phyloP scores from a whole-genome alignment of 2,113 vertebrate species.

The Apodemus speciosus region DNA sequence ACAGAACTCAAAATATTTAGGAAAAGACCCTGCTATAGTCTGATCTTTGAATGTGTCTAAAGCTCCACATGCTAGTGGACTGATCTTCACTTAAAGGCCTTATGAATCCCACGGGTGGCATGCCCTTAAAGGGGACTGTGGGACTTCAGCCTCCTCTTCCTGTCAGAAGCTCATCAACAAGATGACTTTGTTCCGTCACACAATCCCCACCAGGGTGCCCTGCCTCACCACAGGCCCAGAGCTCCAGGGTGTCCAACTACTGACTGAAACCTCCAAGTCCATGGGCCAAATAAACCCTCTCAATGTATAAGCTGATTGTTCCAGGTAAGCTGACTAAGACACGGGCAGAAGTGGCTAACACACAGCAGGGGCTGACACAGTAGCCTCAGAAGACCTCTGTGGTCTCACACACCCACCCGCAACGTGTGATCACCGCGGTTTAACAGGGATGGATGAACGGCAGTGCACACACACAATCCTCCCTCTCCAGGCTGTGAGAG shows the following conservation, averaged over 20 bases:
- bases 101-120: neutral
- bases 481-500: neutral
- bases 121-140: neutral
- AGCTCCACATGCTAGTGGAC: no score
- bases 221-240: neutral
- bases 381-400: neutral
- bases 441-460: neutral
- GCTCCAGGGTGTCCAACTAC: neutral
- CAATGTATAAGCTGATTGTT: neutral
- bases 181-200: neutral
- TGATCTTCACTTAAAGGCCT: neutral
- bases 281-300: neutral
- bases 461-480: neutral
- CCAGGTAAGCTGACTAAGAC: neutral
- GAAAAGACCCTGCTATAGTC: neutral
- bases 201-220: no score
- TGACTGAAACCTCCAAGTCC: neutral
- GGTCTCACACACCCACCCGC: accelerated
- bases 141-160: neutral
- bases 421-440: neutral
- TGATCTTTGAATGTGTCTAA: neutral
- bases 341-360: neutral
- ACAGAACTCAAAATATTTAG: neutral
- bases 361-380: accelerated
- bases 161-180: neutral